Conservation (phyloP, 2,113 vertebrate species). For the Pithys albifrons region DNA sequence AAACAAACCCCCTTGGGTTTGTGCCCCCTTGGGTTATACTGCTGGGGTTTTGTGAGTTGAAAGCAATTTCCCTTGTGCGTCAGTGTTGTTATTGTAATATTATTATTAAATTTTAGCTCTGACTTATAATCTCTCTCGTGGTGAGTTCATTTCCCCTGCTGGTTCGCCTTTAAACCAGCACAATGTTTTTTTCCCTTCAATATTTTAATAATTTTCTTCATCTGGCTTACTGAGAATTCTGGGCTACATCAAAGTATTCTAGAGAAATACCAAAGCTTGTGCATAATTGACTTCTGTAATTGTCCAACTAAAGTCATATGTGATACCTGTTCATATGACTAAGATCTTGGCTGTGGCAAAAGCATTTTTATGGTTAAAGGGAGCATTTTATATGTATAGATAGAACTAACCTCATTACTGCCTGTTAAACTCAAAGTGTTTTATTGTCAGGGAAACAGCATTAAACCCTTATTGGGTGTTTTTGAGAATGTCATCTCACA, state of each 20-base stretch:
- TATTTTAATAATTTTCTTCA: neutral
- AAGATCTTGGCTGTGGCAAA: neutral
- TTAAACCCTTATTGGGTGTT: neutral
- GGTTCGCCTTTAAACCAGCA: too few species aligned
- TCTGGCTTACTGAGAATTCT: neutral
- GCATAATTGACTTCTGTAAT: neutral
- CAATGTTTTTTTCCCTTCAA: neutral
- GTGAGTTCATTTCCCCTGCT: too few species aligned
- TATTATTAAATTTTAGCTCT: too few species aligned
- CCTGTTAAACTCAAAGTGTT: neutral
- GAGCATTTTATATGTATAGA: neutral
- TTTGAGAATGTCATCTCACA: neutral
- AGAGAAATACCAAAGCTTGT: neutral
- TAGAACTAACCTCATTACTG: neutral
- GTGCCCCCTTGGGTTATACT: too few species aligned
- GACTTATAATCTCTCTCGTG: too few species aligned
- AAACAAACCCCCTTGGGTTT: too few species aligned
- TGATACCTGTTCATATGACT: neutral
- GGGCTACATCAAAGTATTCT: neutral
- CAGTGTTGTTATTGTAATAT: too few species aligned
- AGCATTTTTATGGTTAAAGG: neutral
- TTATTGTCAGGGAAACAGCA: neutral
- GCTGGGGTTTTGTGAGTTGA: too few species aligned
- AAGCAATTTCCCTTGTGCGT: too few species aligned
- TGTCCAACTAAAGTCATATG: neutral